Percentiles rank a stretch among this genome's conserved stretches.
Evolutionary conservation across 2,888 invertebrate species (phyloP).

Genomic region (Drepana falcataria): DNA sequence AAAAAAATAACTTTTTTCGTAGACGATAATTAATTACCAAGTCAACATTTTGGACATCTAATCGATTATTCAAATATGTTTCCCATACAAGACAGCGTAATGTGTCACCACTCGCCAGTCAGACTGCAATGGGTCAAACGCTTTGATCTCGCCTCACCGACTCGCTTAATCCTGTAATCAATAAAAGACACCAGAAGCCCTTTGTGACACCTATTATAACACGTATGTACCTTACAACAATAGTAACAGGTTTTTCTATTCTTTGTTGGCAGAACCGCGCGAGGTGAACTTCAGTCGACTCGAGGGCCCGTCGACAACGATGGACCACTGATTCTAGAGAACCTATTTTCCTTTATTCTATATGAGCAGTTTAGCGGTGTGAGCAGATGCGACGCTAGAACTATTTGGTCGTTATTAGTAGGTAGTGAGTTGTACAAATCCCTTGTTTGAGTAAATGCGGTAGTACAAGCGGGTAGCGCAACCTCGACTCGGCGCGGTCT

Average conservation of each 20-base stretch:
- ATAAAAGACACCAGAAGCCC: neutral
- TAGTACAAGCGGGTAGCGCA: slow-evolving; percentile 51
- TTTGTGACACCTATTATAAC: neutral
- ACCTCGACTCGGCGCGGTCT: slow-evolving; percentile 37
- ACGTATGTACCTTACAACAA: neutral
- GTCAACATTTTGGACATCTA: no score
- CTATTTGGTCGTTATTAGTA: neutral
- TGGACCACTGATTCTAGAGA: slow-evolving; percentile 28
- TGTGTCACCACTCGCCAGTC: neutral
- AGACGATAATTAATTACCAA: no score
- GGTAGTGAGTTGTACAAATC: slow-evolving; percentile 1
- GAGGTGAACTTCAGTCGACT: slow-evolving; percentile 19
- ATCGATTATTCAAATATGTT: no score
- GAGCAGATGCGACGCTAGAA: slow-evolving; percentile 27
- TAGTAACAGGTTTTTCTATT: slow-evolving; percentile 6
- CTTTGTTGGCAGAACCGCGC: slow-evolving; percentile 21
- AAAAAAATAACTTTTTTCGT: no score
- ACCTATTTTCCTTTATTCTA: slow-evolving; percentile 11
- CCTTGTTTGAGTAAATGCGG: slow-evolving; percentile 23
- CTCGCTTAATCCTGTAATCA: neutral
- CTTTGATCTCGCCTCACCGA: neutral
- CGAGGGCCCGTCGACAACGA: slow-evolving; percentile 16
- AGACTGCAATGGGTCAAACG: slow-evolving; percentile 7
- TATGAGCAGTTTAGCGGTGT: slow-evolving; percentile 22
- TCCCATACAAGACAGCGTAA: no score